Conservation (phyloP, 2,113 vertebrate genomes). For the Martes martes region DNA sequence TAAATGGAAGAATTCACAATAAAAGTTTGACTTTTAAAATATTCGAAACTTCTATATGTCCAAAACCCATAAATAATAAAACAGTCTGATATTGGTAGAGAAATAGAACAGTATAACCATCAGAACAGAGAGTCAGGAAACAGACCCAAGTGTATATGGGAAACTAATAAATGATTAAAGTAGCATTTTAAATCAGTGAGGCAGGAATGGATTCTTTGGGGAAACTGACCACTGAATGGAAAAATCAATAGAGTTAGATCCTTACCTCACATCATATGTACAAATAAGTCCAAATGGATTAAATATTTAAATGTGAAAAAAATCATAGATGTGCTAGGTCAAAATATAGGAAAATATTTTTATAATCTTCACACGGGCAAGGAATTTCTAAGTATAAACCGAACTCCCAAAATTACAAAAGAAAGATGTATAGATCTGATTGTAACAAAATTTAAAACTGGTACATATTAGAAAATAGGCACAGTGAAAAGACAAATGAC, state of each 20-base stretch:
- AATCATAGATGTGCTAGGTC: neutral
- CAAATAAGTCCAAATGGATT: neutral
- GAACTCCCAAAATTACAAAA: neutral
- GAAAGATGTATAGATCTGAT: neutral
- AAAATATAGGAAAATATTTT: neutral
- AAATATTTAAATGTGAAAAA: neutral
- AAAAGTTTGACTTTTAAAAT: neutral
- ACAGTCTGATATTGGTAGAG: neutral
- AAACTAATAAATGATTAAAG: conserved; percentile 4
- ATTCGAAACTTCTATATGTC: neutral
- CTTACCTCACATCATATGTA: neutral
- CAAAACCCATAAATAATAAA: conserved; percentile 26
- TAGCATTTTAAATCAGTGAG: conserved; percentile 3
- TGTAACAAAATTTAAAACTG: neutral
- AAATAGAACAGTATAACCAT: neutral
- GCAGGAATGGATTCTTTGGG: neutral
- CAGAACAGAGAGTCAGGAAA: neutral
- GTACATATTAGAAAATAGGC: neutral
- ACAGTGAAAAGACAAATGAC: neutral
- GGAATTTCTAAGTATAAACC: neutral
- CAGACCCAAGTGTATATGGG: neutral
- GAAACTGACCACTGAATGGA: neutral
- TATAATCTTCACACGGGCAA: neutral
- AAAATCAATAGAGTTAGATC: neutral
- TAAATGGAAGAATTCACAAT: neutral